Conservation (phyloP, 2,113 vertebrate species). For the Perca fluviatilis region DNA sequence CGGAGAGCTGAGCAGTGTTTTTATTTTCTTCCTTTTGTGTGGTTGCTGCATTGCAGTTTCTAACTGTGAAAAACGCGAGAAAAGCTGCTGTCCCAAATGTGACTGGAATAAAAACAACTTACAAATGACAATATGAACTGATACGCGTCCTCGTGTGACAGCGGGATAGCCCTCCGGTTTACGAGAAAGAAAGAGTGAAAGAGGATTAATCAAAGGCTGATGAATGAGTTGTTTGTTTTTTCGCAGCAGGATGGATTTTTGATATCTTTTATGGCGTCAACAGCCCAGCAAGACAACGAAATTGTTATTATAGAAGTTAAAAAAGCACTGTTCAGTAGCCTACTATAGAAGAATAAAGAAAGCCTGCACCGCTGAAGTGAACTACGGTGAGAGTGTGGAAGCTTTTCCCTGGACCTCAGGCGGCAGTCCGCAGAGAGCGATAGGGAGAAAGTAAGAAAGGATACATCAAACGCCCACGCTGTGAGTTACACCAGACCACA, state of each 20-base stretch:
- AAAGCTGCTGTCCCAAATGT: conserved; percentile 79
- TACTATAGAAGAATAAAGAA: conserved; percentile 17
- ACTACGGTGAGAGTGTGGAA: conserved; percentile 56
- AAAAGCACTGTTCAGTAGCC: neutral
- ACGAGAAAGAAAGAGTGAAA: conserved; percentile 28
- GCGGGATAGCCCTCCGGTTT: conserved; percentile 42
- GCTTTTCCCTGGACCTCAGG: conserved; percentile 65
- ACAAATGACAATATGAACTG: conserved; percentile 59
- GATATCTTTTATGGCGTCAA: conserved; percentile 33
- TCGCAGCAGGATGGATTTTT: conserved; percentile 65
- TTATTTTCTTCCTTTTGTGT: conserved; percentile 70
- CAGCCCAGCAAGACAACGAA: conserved; percentile 33
- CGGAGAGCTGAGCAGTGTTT: conserved; percentile 62
- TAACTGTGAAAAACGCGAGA: conserved; percentile 77
- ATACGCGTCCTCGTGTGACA: conserved; percentile 41
- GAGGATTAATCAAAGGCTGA: conserved; percentile 70
- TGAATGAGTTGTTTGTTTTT: conserved; percentile 56
- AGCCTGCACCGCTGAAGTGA: conserved; percentile 56
- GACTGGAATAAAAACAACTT: conserved; percentile 79
- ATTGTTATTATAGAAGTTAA: conserved; percentile 62
- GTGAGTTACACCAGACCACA: conserved; percentile 50
- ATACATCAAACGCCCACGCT: conserved; percentile 72
- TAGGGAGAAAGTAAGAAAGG: conserved; percentile 45
- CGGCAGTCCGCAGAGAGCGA: conserved; percentile 67
- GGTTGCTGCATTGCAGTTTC: conserved; percentile 88